phyloP scores from a whole-genome alignment of 1,140 invertebrate species.

The Uloborus diversus region DNA sequence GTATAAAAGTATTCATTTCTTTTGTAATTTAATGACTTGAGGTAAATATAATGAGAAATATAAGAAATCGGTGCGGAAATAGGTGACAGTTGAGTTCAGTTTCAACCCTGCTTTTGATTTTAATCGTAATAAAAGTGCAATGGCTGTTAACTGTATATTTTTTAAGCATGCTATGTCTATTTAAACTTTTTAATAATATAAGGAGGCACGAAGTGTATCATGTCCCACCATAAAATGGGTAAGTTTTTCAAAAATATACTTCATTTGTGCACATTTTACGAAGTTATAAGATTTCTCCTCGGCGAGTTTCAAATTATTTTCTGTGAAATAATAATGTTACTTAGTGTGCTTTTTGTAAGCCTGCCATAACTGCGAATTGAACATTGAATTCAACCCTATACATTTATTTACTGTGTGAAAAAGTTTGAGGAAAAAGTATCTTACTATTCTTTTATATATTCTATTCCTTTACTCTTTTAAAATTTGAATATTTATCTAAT shows the following conservation, averaged over 20 bases:
- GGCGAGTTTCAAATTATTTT: background rate
- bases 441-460: no score
- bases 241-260: background rate
- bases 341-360: background rate
- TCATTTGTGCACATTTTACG: background rate
- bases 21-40: background rate
- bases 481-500: no score
- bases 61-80: no score
- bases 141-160: background rate
- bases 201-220: conserved; percentile 3
- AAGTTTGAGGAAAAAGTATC: background rate
- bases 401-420: background rate
- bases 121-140: background rate
- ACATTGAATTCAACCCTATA: background rate
- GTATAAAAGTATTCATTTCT: no score
- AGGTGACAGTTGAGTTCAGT: no score
- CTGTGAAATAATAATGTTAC: background rate
- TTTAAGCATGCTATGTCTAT: background rate
- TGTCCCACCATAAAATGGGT: conserved; percentile 52
- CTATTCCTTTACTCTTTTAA: no score
- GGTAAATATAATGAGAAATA: background rate
- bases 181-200: background rate
- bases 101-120: background rate
- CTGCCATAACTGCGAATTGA: background rate
- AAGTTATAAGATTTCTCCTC: background rate